Conservation (phyloP, 1,140 invertebrate species). For the Ectropis grisescens region DNA sequence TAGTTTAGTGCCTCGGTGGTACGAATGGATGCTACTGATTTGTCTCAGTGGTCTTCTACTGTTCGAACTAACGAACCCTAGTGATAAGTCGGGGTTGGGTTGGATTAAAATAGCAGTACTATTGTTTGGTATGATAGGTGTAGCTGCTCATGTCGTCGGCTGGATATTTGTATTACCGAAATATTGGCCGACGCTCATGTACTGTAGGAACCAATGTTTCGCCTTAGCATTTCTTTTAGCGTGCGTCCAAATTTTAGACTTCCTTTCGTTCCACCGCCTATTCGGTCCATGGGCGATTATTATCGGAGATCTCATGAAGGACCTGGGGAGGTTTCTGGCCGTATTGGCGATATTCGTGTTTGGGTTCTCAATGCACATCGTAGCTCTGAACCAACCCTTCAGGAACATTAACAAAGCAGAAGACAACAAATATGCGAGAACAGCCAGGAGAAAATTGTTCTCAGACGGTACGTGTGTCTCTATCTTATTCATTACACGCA, state of each 20-base stretch:
- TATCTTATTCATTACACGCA: slow-evolving; percentile 3
- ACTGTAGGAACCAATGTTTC: slow-evolving; percentile 96
- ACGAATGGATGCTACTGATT: slow-evolving; percentile 95
- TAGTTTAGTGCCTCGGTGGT: slow-evolving; percentile 87
- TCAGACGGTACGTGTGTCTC: slow-evolving; percentile 78
- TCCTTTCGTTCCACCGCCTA: slow-evolving; percentile 97
- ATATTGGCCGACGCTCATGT: slow-evolving; percentile 88
- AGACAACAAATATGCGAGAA: slow-evolving; percentile 65
- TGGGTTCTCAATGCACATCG: slow-evolving; percentile 98
- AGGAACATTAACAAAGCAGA: slow-evolving; percentile 74
- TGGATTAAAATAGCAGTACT: slow-evolving; percentile 94
- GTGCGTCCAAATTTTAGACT: slow-evolving; percentile 97
- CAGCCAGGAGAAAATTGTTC: slow-evolving; percentile 72
- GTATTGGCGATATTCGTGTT: slow-evolving; percentile 98
- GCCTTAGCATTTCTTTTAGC: slow-evolving; percentile 94
- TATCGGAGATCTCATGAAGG: slow-evolving; percentile 90
- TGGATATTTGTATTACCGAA: slow-evolving; percentile 76
- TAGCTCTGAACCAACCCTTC: slow-evolving; percentile 95
- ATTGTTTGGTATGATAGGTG: slow-evolving; percentile 92
- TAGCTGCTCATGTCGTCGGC: slow-evolving; percentile 90
- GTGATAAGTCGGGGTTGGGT: slow-evolving; percentile 93
- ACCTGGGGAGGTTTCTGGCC: slow-evolving; percentile 95
- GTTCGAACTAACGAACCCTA: slow-evolving; percentile 96
- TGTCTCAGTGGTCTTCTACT: slow-evolving; percentile 96
- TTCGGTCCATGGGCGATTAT: slow-evolving; percentile 99